Evolutionary conservation across 1,140 invertebrate species (phyloP).

Genomic region (Pseudachorutes palmiensis): DNA sequence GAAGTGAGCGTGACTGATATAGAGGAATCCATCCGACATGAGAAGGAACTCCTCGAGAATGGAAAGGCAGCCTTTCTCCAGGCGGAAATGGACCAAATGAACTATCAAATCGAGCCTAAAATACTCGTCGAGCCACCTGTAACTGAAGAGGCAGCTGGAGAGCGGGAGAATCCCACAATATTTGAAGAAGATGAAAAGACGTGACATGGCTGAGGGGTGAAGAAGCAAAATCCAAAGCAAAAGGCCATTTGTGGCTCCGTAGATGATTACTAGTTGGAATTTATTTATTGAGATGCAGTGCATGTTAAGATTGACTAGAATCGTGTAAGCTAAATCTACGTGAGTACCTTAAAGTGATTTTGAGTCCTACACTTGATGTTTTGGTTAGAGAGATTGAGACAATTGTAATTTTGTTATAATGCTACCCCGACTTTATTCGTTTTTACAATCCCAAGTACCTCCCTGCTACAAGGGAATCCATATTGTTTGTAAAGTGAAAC

Average conservation of each 20-base stretch:
- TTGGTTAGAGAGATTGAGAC: not conserved
- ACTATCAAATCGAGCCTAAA: not conserved
- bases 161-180: slow-evolving; percentile 33
- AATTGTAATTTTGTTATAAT: not conserved
- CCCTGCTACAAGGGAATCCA: too few relatives aligned
- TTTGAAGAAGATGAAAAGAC: slow-evolving; percentile 32
- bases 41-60: slow-evolving; percentile 5
- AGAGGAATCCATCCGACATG: slow-evolving; percentile 4
- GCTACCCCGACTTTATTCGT: not conserved
- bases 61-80: slow-evolving; percentile 4
- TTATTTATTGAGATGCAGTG: not conserved
- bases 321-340: not conserved
- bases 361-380: not conserved
- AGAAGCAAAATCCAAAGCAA: too few relatives aligned
- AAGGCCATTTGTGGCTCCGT: too few relatives aligned
- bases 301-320: not conserved
- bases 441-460: too few relatives aligned
- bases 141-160: not conserved
- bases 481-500: too few relatives aligned
- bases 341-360: not conserved
- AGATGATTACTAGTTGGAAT: not conserved
- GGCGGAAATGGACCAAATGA: not conserved
- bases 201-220: not conserved
- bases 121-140: not conserved
- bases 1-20: slow-evolving; percentile 25